Evolutionary conservation across 2,113 vertebrate genomes (phyloP).

Genomic region (Xenus cinereus): DNA sequence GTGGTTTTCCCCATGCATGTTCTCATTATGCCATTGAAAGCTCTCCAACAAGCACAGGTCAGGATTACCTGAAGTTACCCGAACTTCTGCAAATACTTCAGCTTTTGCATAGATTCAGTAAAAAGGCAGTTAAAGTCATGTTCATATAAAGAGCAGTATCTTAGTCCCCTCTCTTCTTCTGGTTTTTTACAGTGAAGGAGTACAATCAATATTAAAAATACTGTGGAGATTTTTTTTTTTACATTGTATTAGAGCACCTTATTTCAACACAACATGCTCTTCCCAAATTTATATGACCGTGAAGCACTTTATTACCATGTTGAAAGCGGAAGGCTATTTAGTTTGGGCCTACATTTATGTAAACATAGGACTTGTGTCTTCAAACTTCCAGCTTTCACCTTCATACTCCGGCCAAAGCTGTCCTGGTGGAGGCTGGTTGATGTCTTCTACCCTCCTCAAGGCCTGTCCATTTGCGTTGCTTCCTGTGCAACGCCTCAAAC

Average conservation of each 20-base stretch:
- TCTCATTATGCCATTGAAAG: background rate
- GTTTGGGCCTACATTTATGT: background rate
- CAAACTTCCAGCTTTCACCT: background rate
- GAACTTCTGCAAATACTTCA: background rate
- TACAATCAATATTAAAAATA: background rate
- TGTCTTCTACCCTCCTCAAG: background rate
- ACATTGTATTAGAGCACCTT: background rate
- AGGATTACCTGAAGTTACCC: background rate
- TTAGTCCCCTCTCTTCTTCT: background rate
- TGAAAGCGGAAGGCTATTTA: background rate
- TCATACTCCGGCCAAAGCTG: accelerated
- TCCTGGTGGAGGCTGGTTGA: background rate
- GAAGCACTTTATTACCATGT: background rate
- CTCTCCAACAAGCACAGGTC: background rate
- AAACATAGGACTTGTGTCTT: background rate
- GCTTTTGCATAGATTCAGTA: background rate
- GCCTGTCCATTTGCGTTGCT: background rate
- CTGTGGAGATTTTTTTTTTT: background rate
- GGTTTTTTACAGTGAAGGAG: background rate
- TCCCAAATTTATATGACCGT: background rate
- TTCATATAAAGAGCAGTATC: background rate
- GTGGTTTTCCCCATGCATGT: background rate
- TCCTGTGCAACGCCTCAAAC: background rate
- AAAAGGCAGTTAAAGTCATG: background rate
- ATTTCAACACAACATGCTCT: background rate